Evolutionary conservation across 1,140 invertebrate species (phyloP), one percentile per base, ranked within the genome.

Genomic region (Drosophila cardini): DNA sequence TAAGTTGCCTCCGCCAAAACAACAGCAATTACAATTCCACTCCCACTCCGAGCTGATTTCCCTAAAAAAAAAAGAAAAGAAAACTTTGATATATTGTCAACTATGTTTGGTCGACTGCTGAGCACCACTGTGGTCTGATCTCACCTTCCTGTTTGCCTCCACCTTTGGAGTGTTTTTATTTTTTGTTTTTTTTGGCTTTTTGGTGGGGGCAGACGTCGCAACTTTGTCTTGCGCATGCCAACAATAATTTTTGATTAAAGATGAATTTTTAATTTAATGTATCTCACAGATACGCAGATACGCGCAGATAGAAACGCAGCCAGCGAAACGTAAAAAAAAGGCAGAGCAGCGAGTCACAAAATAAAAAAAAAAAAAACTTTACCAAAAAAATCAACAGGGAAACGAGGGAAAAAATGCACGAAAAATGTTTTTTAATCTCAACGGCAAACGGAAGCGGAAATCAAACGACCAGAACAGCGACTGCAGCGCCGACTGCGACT

Each of bases 241-340:
- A 89, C 90, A 91, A 91, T 91, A 91, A 91, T 91, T 91, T 91
- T 91, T 91, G 90, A 91, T 91, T 91, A 91, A 91, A 91, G 90
- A 91, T 91, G 90, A 91, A 91, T 91, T 91, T 91, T 91, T 91
- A 91, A 91, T 91, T 91, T 91, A 90, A 90, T 90, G 85, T 90
- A 81, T 85, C 86, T 85, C 85, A 72, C 85, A 90, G 85, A 84
- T 85, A 85, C 72, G 65, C 75, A 76, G 58, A 65, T 63, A 71
- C 65, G 65, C 69, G 48, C 76, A 72, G 61, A 57, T 70, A 72
- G 71, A 52, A 58, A 16, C 63, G 71, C 57, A 68, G 72, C 67
- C 76, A 71, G 53, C 75, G 72, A 78, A 68, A 78, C 56, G 65
- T 53, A 60, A 78, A 70, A 65, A 65, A 48, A 78, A 67, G 52